Base-by-base conservation (phyloP, 2,888 invertebrate genomes). In the Shargacucullia verbasci region DNA sequence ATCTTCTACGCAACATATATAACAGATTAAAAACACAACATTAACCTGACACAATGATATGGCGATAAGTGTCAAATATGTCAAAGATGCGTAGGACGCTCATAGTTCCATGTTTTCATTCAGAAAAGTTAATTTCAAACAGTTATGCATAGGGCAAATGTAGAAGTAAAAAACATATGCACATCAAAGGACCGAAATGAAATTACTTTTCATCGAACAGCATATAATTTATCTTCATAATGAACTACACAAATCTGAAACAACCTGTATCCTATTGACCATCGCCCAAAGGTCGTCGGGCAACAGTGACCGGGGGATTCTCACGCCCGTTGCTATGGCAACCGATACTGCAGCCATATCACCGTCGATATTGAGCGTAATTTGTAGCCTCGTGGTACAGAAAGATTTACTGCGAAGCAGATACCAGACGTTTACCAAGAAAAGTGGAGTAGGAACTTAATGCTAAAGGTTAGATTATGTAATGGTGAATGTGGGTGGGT, bases 301-400 rank as follows among this genome's bases (percentile, higher is more conserved):
- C 71, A 73, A 60, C 66, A 64, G 65, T 73, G 76, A 74, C 76
- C 78, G 63, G 44, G 29, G 72, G 81, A 73, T 89, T 91, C 90
- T 85, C 90, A 90, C 89, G 88, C 83, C 70, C 74, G 87, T 88
- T 84, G 78, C 86, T 80, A 85, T 86, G 61, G 87, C 85, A 86
- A 87, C 87, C 81, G 85, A 85, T 84, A 82, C 82, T 73, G 53
- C 79, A 64, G 68, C 73, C 79, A 76, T 86, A 88, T 89, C 87
- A 86, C 83, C 70, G 79, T 72, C 79, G 88, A 87, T 88, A 89
- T 87, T 85, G 85, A 84, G 84, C 86, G 89, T 91, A 90, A 91
- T 91, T 90, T 91, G 91, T 89, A 86, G 89, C 85, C 80, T 87
- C 89, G 88, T 88, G 89, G 82, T 69, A 70, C 61, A 56, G 54